Conservation (phyloP, 2,888 invertebrate genomes). For the Lissocephala sabroskyi region DNA sequence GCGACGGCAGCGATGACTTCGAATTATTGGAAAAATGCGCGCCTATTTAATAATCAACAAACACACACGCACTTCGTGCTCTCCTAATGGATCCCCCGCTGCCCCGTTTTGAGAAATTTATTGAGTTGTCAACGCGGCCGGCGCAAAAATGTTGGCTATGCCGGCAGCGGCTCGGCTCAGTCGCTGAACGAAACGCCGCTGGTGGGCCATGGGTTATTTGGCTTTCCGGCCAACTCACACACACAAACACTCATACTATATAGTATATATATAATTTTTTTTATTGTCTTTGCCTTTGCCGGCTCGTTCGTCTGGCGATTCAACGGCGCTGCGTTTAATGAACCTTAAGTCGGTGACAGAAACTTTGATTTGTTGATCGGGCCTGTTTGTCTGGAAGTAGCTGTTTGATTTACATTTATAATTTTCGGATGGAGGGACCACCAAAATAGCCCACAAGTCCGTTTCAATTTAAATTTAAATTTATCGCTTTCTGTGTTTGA, state of each 20-base stretch:
- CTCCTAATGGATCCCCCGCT: too few relatives aligned
- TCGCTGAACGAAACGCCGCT: slow-evolving; percentile 20
- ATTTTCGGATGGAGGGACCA: slow-evolving; percentile 35
- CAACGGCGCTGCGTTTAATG: slow-evolving; percentile 46
- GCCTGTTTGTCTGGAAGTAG: slow-evolving; percentile 14
- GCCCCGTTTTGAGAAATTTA: slow-evolving; percentile 45
- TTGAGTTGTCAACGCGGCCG: slow-evolving; percentile 53
- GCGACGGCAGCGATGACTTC: slow-evolving; percentile 42
- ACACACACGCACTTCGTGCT: neutral
- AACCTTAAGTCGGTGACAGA: slow-evolving; percentile 46
- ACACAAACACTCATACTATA: neutral
- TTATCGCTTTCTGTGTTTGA: slow-evolving; percentile 16
- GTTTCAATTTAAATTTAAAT: slow-evolving; percentile 11
- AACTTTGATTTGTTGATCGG: slow-evolving; percentile 37
- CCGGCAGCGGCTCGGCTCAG: neutral
- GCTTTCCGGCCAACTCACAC: slow-evolving; percentile 8
- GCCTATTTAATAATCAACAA: slow-evolving; percentile 54
- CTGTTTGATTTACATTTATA: slow-evolving; percentile 49
- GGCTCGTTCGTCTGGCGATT: slow-evolving; percentile 8
- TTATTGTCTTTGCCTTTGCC: slow-evolving; percentile 12
- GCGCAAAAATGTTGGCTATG: slow-evolving; percentile 55
- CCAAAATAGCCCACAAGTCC: slow-evolving; percentile 10
- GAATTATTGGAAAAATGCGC: slow-evolving; percentile 61
- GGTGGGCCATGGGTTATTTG: slow-evolving; percentile 37
- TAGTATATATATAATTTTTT: slow-evolving; percentile 20